Evolutionary conservation across 2,113 vertebrate genomes (phyloP).

Genomic region (Craseonycteris thonglongyai): DNA sequence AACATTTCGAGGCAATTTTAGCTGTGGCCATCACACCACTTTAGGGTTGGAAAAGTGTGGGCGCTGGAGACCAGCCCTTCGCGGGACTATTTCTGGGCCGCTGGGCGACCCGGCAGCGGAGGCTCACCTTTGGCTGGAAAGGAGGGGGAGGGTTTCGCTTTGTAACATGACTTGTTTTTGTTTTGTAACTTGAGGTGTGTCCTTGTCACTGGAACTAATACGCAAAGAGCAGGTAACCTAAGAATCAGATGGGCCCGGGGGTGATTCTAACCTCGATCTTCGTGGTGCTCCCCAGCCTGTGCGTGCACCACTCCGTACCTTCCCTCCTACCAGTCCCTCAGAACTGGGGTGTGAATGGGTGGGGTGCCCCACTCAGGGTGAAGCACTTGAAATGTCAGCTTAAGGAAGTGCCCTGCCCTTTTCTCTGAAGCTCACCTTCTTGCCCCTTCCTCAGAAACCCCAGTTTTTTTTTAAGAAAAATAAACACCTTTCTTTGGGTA

Average conservation of each 20-base stretch:
- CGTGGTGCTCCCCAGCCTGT: neutral
- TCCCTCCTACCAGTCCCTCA: rapidly evolving
- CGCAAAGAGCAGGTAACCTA: neutral
- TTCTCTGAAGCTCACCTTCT: neutral
- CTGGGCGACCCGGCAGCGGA: neutral
- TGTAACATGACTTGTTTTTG: neutral
- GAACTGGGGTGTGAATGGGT: too few species aligned
- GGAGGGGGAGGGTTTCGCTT: neutral
- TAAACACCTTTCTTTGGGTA: neutral
- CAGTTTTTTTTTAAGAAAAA: neutral
- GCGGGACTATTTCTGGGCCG: neutral
- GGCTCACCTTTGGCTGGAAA: neutral
- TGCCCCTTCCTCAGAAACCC: neutral
- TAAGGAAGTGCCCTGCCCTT: neutral
- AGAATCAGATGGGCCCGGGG: neutral
- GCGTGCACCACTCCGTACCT: rapidly evolving
- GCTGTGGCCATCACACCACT: neutral
- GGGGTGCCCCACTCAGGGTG: neutral
- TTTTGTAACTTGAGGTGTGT: neutral
- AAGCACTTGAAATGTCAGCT: neutral
- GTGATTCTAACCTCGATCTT: neutral
- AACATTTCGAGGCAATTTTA: neutral
- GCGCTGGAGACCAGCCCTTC: conserved; percentile 66
- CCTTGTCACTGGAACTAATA: neutral
- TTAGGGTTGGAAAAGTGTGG: neutral